These are phyloP conservation scores for Dione juno DNA, from an alignment of 2,888 invertebrate species.

Conservation along the genomic window DNA sequence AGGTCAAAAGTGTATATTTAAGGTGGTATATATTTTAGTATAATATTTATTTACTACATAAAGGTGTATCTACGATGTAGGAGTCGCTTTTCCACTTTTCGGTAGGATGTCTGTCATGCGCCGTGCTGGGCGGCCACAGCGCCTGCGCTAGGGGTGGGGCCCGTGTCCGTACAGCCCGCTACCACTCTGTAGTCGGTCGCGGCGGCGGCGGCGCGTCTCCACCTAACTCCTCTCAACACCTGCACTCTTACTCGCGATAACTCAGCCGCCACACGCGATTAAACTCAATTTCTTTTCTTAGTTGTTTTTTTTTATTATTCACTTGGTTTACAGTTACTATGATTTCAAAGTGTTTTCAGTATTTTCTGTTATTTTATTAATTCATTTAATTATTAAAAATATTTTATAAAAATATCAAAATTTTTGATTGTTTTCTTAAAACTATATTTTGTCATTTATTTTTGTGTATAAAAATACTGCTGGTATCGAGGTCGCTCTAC, in stretches of 20 bases:
- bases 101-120: constrained; percentile 82
- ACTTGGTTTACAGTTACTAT: constrained; percentile 55
- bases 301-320: constrained; percentile 62
- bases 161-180: constrained; percentile 72
- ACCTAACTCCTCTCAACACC: constrained; percentile 57
- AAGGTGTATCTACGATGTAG: constrained; percentile 80
- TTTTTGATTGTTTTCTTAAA: constrained; percentile 56
- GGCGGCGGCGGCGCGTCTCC: constrained; percentile 71
- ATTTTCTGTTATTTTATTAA: constrained; percentile 54
- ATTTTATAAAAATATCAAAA: constrained; percentile 45
- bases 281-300: constrained; percentile 58
- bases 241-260: constrained; percentile 59
- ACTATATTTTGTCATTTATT: constrained; percentile 57
- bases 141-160: constrained; percentile 81
- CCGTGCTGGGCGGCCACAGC: constrained; percentile 59
- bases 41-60: constrained; percentile 82
- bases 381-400: constrained; percentile 47
- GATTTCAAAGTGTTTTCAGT: constrained; percentile 63
- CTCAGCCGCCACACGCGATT: constrained; percentile 74
- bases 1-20: constrained; percentile 69
- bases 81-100: constrained; percentile 82
- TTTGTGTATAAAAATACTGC: constrained; percentile 61
- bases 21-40: constrained; percentile 70
- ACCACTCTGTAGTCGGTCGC: constrained; percentile 78
- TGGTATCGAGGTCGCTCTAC: constrained; percentile 40